phyloP scores from a whole-genome alignment of 2,888 invertebrate species.

The Magallana nippona region DNA sequence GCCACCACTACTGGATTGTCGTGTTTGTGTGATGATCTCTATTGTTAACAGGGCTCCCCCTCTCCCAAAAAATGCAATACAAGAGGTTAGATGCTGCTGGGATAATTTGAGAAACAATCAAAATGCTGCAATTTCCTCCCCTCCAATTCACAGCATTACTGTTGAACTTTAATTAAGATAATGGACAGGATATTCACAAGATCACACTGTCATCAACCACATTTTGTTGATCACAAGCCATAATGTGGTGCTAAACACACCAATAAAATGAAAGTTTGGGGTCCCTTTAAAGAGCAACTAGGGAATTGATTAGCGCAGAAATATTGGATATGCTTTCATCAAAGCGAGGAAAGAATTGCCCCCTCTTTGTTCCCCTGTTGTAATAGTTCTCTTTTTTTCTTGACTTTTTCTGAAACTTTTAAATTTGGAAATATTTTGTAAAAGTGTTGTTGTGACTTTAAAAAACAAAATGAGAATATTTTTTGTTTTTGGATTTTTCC shows the following conservation, averaged over 20 bases:
- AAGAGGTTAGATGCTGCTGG: neutral
- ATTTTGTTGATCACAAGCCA: slow-evolving; percentile 15
- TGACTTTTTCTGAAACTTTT: too few species aligned
- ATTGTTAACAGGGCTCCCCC: neutral
- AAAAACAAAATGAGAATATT: too few species aligned
- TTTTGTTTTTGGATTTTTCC: too few species aligned
- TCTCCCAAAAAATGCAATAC: neutral
- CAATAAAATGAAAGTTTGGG: slow-evolving; percentile 11
- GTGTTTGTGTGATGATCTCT: neutral
- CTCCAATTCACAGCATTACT: slow-evolving; percentile 12
- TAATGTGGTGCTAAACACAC: slow-evolving; percentile 3
- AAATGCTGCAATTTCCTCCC: slow-evolving; percentile 28
- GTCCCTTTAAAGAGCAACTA: slow-evolving; percentile 7
- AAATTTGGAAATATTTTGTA: too few species aligned
- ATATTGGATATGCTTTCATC: too few species aligned
- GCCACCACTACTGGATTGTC: too few species aligned
- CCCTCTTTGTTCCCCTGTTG: too few species aligned
- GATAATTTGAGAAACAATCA: slow-evolving; percentile 25
- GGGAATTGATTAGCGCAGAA: slow-evolving; percentile 11
- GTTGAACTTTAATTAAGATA: slow-evolving; percentile 32
- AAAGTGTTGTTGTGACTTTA: too few species aligned
- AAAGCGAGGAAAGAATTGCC: too few species aligned
- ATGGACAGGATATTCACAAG: slow-evolving; percentile 29
- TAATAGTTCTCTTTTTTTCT: too few species aligned
- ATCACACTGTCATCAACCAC: neutral